Base-by-base conservation (phyloP, 1,140 invertebrate species). In the Phymorhynchus buccinoides region DNA sequence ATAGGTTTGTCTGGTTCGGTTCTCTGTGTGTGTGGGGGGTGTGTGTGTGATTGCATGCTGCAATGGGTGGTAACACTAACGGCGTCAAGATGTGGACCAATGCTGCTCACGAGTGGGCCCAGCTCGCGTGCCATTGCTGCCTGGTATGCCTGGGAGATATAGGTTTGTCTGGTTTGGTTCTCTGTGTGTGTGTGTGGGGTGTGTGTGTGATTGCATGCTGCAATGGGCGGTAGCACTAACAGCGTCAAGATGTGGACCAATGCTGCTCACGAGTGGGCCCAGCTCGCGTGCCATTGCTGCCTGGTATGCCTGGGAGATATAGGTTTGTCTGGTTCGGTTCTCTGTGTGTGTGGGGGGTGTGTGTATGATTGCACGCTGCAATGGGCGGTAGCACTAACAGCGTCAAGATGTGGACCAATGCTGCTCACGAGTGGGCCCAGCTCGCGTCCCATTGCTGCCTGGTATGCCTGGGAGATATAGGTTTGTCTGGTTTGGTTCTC, bases 81-180 rank as follows among this genome's bases (percentile, higher is more conserved):
- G 84, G 86, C 27, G 85, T 85, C 41, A 91, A 89, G 84, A 89
- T 92, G 62, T 86, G 88, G n/a, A 87, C 88, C 6, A 75, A 86
- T 12, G 81, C 79, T 68, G 92, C 92, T 85, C 94, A 92, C 91
- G 95, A 94, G 87, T 96, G 95, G 94, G 95, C 95, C 0, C 93
- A 94, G 71, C 94, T 95, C 86, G 95, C 96, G 18, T 95, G 96
- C 87, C 97, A 98, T 93, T 95, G 96, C 42, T 97, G 96, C 93
- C 94, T 98, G 18, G 95, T 96, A 77, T 96, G 95, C 89, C 94
- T 97, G 44, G 97, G 97, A 22, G 97, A 99, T 94, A 95, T 98
- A 80, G 95, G 96, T 93, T 95, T 96, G 83, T 85, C 32, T 35
- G 32, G 35, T 32, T n/a, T n/a, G n/a, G n/a, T n/a, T n/a, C n/a